A percentile compares a stretch with the other conserved stretches of the same genome.
These are phyloP conservation scores for Xyrauchen texanus DNA, from an alignment of 2,113 vertebrate species.

Conservation along the genomic window DNA sequence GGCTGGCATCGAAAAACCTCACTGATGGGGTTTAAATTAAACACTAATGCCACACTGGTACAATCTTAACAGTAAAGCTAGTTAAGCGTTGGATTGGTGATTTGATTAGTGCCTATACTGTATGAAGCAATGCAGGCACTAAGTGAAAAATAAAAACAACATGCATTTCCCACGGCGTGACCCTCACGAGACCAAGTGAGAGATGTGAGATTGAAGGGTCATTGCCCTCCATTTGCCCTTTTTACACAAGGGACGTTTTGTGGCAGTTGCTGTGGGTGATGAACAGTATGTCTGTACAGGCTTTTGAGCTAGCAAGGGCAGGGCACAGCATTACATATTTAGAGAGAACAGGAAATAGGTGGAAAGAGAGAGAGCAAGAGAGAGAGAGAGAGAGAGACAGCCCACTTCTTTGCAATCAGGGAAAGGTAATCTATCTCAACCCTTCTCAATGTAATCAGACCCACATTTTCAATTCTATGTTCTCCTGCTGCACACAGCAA, in stretches of 20 bases:
- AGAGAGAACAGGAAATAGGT: not conserved
- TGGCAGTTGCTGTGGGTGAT: conserved; percentile 17
- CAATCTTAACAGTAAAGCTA: conserved; percentile 4
- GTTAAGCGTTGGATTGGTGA: not conserved
- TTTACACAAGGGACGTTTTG: not conserved
- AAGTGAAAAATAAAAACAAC: not conserved
- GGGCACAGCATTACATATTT: not conserved
- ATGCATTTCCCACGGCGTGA: not conserved
- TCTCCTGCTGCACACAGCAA: not conserved
- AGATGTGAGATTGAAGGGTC: not conserved
- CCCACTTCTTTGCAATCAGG: conserved; percentile 27
- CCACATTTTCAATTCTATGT: conserved; percentile 10
- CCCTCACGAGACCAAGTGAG: not conserved
- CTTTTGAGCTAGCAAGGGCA: conserved; percentile 3
- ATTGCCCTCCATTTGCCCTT: not conserved
- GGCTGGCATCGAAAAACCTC: conserved; percentile 8
- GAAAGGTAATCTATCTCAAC: conserved; percentile 14
- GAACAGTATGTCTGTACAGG: not conserved
- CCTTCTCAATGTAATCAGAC: conserved; percentile 27
- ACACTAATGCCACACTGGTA: conserved; percentile 20
- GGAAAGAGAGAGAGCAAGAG: conserved; percentile 7
- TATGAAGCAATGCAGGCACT: not conserved
- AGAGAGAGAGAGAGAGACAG: conserved; percentile 19
- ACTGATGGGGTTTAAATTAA: not conserved
- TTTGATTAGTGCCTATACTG: too few relatives aligned